Evolutionary conservation across 2,888 invertebrate genomes (phyloP), one percentile per base, ranked within the genome.

Genomic region (Tenthredo mesomela): DNA sequence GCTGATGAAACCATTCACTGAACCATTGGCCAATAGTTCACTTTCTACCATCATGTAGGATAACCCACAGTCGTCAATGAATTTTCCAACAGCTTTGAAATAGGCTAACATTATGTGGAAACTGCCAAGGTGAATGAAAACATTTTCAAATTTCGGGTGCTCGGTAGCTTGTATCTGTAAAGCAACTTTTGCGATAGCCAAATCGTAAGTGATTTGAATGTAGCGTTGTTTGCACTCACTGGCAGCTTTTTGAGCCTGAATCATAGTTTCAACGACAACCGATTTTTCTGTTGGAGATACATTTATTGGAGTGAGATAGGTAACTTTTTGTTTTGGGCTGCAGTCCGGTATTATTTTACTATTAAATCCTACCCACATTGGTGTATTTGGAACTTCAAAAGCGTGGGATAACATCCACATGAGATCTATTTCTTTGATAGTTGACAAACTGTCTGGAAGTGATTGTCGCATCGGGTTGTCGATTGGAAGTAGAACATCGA

Each of bases 281-380:
- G 88, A 83, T 58, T 6, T 61, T 85, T 89, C 86, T 18, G 91
- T 91, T 15, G 91, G 90, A 25, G 91, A 91, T 47, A 40, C 15
- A 87, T 91, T 89, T 5, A 91, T 91, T 10, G 90, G 86, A 12
- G 91, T 89, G 3, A 91, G 65, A 85, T 91, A 91, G 0, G 88
- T 86, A 75, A 90, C 85, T 86, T 86, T 88, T 86, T 91, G 90
- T 61, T 85, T 85, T 7, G 65, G 12, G 54, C 85, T 85, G 40
- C 84, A 78, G 78, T 91, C 90, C 15, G 85, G 58, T 29, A 77
- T 18, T 37, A 90, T 86, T 58, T 40, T 50, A 77, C 87, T 87
- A 86, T 91, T 90, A 71, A 87, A 92, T n/a, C 91, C 91, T 21
- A 89, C 89, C 91, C 91, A 92, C 89, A 89, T 89, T 65, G 91